phyloP scores from a whole-genome alignment of 2,113 vertebrate species.

The Eubucco bourcierii region DNA sequence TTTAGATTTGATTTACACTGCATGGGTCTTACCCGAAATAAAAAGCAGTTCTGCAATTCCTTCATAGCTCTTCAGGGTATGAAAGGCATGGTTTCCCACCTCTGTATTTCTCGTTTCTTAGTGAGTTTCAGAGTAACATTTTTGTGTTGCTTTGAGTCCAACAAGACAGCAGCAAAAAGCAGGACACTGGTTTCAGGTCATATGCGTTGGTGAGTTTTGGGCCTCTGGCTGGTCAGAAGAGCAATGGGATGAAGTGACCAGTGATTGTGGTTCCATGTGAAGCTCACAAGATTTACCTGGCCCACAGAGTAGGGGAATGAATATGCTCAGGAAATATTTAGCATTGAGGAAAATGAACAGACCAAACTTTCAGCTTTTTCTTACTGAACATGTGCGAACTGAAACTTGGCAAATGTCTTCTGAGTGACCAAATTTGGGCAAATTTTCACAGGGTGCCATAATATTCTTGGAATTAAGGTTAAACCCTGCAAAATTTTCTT shows the following conservation, averaged over 20 bases:
- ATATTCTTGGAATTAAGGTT: neutral
- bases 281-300: neutral
- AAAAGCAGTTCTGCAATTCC: neutral
- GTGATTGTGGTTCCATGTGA: neutral
- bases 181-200: neutral
- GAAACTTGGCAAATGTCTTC: neutral
- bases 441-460: conserved; percentile 12
- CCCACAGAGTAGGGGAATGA: neutral
- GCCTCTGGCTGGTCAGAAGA: neutral
- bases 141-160: neutral
- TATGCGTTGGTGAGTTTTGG: neutral
- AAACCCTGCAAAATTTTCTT: conserved; percentile 35
- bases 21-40: neutral
- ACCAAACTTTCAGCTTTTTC: neutral
- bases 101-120: neutral
- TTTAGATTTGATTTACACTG: neutral
- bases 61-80: neutral
- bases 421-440: conserved; percentile 20
- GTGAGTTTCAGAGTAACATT: neutral
- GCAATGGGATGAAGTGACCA: accelerated
- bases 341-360: neutral
- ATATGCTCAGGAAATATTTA: neutral
- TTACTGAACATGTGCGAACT: neutral
- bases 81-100: neutral
- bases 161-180: neutral